A percentile compares a stretch with the other conserved stretches of the same genome.
These are phyloP conservation scores for Nothobranchius kuhntae DNA, from an alignment of 2,113 vertebrate species.

Conservation along the genomic window DNA sequence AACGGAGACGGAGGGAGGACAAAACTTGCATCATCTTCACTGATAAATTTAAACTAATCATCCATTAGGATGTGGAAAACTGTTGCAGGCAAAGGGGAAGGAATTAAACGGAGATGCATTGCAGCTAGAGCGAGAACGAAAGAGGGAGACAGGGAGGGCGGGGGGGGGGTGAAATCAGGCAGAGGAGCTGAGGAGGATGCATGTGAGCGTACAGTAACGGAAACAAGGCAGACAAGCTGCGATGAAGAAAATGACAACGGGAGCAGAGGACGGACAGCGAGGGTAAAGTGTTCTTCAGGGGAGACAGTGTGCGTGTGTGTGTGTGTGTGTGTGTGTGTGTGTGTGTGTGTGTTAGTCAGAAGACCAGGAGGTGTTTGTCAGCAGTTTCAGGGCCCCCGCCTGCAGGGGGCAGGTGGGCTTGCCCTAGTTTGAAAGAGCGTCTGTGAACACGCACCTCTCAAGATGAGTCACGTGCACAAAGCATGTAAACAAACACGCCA, in stretches of 20 bases:
- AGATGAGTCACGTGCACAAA: not conserved
- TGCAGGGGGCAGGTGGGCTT: conserved; percentile 65
- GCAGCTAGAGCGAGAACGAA: conserved; percentile 27
- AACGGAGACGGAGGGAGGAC: conserved; percentile 47
- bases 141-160: conserved; percentile 7
- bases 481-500: not conserved
- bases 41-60: conserved; percentile 51
- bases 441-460: not conserved
- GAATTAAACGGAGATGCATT: conserved; percentile 40
- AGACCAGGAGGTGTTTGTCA: conserved; percentile 54
- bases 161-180: not conserved
- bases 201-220: not conserved
- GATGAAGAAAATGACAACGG: conserved; percentile 50
- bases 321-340: no score
- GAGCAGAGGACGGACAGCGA: conserved; percentile 37
- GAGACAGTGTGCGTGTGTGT: conserved; percentile 27
- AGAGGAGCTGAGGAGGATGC: not conserved
- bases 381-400: conserved; percentile 53
- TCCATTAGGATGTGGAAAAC: conserved; percentile 39
- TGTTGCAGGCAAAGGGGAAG: conserved; percentile 41
- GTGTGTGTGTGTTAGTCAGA: conserved; percentile 14
- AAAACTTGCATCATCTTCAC: conserved; percentile 19
- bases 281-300: conserved; percentile 30
- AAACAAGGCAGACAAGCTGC: conserved; percentile 8
- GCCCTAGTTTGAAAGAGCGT: conserved; percentile 50